These are phyloP conservation scores for Heliocidaris tuberculata DNA, from an alignment of 35 echinoderm and acorn worm species.

Conservation along the genomic window DNA sequence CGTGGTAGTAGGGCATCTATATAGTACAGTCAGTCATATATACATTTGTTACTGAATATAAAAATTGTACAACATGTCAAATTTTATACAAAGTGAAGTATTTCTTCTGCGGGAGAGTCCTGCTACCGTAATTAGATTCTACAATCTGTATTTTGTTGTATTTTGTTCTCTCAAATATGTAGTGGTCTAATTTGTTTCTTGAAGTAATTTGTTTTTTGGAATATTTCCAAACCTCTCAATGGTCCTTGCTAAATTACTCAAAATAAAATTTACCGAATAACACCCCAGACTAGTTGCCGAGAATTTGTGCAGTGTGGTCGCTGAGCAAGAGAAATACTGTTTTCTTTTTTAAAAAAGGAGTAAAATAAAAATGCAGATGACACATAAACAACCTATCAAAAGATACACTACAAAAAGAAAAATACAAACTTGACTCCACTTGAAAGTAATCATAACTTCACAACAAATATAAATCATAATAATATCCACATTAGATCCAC, in stretches of 20 bases:
- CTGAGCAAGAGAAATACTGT: neutral
- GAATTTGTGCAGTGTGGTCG: neutral
- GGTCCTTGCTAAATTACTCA: neutral
- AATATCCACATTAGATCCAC: neutral
- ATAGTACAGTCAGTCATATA: conserved; percentile 18
- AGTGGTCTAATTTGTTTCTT: neutral
- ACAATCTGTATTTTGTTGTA: neutral
- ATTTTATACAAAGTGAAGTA: conserved; percentile 13
- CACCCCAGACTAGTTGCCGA: neutral
- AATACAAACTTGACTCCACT: neutral
- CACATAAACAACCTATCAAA: neutral
- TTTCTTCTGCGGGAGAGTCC: neutral
- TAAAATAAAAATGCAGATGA: neutral
- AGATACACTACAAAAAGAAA: conserved; percentile 4
- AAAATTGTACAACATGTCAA: conserved; percentile 18
- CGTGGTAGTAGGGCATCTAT: neutral
- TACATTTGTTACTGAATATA: conserved; percentile 13
- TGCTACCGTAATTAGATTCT: neutral
- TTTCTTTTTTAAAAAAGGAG: neutral
- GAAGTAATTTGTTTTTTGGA: neutral
- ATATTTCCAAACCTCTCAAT: neutral
- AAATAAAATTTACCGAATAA: neutral
- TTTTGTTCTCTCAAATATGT: neutral
- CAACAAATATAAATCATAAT: neutral
- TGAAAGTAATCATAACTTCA: neutral